Evolutionary conservation across 92 coral and sea anemone genomes (phyloP), one percentile per base, ranked within the genome.

Genomic region (Bergia sp.): DNA sequence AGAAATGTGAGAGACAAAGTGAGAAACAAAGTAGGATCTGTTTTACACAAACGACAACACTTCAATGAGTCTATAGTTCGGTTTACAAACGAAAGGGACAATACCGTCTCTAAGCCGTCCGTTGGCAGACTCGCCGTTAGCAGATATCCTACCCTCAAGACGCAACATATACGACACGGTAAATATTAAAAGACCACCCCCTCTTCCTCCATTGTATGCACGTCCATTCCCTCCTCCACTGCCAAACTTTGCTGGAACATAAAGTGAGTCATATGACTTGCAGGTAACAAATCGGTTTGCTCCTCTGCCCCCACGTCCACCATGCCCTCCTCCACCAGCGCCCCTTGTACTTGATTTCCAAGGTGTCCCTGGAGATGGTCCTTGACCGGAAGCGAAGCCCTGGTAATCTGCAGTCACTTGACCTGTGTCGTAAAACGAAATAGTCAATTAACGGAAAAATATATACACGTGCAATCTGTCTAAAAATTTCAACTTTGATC

Each of bases 251-350:
- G 82, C 74, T 16, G 95, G 95, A 20, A 79, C 41, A 79, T 91
- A 93, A 23, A 93, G 38, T 0, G 95, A 90, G 82, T 91, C 95
- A 47, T 93, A 89, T 1, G 95, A 92, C 76, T 80, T 66, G 38
- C 93, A 86, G 16, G 93, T 81, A 39, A 74, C 91, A 20, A 93
- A 83, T 58, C 77, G 82, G 86, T 88, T 82, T 4, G 79, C 81
- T 4, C 91, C 93, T 57, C 95, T 88, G 36, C 95, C 95, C 20
- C 95, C 95, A 50, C 91, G 87, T 6, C 95, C 95, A 29, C 95
- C 95, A 86, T 93, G 90, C 21, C 93, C 92, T 9, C 92, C 95
- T 37, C 95, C 95, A 45, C 93, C 92, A 12, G 91, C 89, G 9
- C 89, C 92, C 65, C 85, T 42, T 2, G 92, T 91, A 43, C 44